Evolutionary conservation across 2,113 vertebrate species (phyloP).

Genomic region (Ctenodactylus gundi): DNA sequence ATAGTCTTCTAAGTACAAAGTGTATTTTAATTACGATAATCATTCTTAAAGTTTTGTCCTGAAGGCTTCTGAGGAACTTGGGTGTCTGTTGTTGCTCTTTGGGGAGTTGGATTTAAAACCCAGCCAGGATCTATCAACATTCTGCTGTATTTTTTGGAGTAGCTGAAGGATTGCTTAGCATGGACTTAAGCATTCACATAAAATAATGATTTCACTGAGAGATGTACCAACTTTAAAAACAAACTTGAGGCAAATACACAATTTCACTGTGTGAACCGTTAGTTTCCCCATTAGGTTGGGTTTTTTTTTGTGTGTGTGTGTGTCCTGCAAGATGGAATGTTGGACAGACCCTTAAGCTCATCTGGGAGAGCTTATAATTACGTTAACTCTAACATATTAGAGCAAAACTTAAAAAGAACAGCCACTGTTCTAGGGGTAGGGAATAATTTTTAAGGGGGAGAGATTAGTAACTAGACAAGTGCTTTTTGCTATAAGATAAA

Average conservation of each 20-base stretch:
- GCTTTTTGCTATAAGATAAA: constrained; percentile 20
- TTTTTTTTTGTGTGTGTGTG: constrained; percentile 53
- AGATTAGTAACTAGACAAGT: constrained; percentile 12
- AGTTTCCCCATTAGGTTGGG: not conserved
- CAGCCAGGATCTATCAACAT: constrained; percentile 43
- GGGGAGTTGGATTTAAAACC: constrained; percentile 40
- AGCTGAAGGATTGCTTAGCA: not conserved
- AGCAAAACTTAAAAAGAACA: not conserved
- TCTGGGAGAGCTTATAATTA: not conserved
- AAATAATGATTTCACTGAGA: constrained; percentile 46
- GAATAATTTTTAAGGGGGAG: not conserved
- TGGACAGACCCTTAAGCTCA: not conserved
- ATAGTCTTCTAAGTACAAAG: not conserved
- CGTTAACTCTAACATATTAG: not conserved
- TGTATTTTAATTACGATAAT: constrained; percentile 48
- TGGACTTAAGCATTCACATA: constrained; percentile 46
- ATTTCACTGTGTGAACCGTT: not conserved
- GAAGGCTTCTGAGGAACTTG: constrained; percentile 43
- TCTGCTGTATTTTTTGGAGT: constrained; percentile 23
- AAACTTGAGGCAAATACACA: constrained; percentile 32
- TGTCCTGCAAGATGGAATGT: not conserved
- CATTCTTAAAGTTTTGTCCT: constrained; percentile 32
- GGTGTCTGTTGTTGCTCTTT: constrained; percentile 44
- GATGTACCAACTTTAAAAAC: constrained; percentile 63
- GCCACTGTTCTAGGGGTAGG: not conserved